Conservation (phyloP, 2,113 vertebrate species). For the Muntiacus reevesi region DNA sequence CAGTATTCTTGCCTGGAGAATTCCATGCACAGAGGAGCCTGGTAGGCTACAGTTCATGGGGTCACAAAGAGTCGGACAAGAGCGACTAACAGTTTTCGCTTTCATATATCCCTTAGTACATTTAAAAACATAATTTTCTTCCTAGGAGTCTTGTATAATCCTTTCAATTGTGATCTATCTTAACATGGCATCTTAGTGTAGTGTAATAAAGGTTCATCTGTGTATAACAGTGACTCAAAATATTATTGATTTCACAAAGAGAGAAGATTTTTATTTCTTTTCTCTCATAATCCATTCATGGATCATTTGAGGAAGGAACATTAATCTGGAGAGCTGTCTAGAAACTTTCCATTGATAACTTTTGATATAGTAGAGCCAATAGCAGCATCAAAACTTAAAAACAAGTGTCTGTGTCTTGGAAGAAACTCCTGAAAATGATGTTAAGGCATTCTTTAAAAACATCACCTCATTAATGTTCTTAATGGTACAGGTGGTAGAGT, state of each 20-base stretch:
- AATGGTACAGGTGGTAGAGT: not conserved
- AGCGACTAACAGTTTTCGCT: not conserved
- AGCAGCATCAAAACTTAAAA: not conserved
- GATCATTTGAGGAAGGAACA: not conserved
- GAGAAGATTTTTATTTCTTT: not conserved
- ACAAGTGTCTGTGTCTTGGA: not conserved
- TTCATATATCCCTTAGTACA: not conserved
- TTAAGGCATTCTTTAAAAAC: not conserved
- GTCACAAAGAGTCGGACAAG: not conserved
- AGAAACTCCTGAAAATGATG: not conserved
- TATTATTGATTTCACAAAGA: not conserved
- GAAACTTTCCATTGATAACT: not conserved
- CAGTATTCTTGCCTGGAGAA: not conserved
- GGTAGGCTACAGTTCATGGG: not conserved
- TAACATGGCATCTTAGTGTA: not conserved
- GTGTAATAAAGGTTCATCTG: not conserved
- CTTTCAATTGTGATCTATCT: not conserved
- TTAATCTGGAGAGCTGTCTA: not conserved
- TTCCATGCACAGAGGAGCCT: not conserved
- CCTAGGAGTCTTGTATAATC: not conserved
- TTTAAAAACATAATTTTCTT: not conserved
- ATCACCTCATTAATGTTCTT: not conserved
- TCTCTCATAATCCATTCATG: not conserved
- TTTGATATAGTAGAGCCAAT: not conserved
- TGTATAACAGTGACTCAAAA: not conserved